These are phyloP conservation scores for Philhelius pedissequus DNA, from an alignment of 2,888 invertebrate genomes.

Conservation along the genomic window DNA sequence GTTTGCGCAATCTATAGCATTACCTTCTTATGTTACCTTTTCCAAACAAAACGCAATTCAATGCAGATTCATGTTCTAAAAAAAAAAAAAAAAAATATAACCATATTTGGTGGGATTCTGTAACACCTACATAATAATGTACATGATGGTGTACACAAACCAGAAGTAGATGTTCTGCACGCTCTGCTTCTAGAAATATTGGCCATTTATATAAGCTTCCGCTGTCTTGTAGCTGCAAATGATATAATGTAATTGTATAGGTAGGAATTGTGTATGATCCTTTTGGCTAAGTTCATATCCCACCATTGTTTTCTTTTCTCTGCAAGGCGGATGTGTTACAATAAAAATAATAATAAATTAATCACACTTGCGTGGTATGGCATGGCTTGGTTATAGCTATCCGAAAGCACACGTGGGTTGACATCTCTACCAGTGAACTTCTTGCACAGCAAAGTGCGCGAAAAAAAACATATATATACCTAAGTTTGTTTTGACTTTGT, in stretches of 20 bases:
- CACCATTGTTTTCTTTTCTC: neutral
- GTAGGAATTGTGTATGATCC: conserved; percentile 41
- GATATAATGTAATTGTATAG: neutral
- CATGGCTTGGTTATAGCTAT: too few species aligned
- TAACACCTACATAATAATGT: conserved; percentile 55
- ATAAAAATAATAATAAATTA: conserved; percentile 64
- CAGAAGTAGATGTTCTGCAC: conserved; percentile 45
- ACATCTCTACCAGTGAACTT: conserved; percentile 39
- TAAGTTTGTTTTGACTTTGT: conserved; percentile 15
- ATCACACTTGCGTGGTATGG: conserved; percentile 57
- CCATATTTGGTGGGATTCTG: conserved; percentile 61
- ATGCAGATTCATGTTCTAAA: conserved; percentile 21
- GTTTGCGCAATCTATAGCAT: conserved; percentile 27
- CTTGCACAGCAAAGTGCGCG: conserved; percentile 17
- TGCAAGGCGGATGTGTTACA: conserved; percentile 60
- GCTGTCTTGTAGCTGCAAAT: conserved; percentile 1
- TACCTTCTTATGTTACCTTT: conserved; percentile 33
- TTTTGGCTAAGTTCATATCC: conserved; percentile 15
- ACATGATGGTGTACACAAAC: conserved; percentile 43
- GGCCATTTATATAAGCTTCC: conserved; percentile 36
- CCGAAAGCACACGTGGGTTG: conserved; percentile 38
- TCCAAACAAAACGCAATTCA: neutral
- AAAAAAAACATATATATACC: neutral
- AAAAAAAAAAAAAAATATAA: neutral
- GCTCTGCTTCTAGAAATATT: conserved; percentile 20